A percentile compares a stretch with the other conserved stretches of the same genome.
These are phyloP conservation scores for Amiota mariae DNA, from an alignment of 2,888 invertebrate species.

Conservation along the genomic window DNA sequence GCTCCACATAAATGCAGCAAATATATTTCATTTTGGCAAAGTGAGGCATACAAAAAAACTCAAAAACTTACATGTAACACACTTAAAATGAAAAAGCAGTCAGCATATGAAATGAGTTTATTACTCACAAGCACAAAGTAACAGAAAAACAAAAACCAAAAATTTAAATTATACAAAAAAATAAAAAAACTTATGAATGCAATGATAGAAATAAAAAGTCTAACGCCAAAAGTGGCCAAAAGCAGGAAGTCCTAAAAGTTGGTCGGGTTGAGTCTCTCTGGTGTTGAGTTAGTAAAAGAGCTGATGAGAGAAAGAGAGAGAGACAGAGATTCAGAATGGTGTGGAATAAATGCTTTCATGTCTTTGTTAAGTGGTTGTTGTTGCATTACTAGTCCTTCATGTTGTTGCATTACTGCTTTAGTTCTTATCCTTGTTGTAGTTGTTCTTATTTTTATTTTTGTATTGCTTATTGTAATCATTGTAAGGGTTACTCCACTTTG, in stretches of 20 bases:
- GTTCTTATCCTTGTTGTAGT: not conserved
- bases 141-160: not conserved
- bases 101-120: conserved; percentile 66
- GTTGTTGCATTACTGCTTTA: not conserved
- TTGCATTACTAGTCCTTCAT: not conserved
- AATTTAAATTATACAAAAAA: not conserved
- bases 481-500: too few relatives aligned
- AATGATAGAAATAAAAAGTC: conserved; percentile 6
- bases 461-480: too few relatives aligned
- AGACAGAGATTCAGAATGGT: too few relatives aligned
- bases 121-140: conserved; percentile 51
- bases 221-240: conserved; percentile 16
- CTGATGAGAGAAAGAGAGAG: too few relatives aligned
- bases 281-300: too few relatives aligned
- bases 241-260: not conserved
- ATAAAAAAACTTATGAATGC: not conserved
- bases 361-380: not conserved
- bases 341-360: not conserved
- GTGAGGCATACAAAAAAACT: conserved; percentile 46
- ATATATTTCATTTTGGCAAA: conserved; percentile 25
- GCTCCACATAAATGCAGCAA: conserved; percentile 9
- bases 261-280: too few relatives aligned
- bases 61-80: too few relatives aligned
- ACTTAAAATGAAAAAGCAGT: conserved; percentile 65
- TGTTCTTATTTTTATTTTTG: not conserved